Evolutionary conservation across 1,140 invertebrate genomes (phyloP), one percentile per base, ranked within the genome.

Genomic region (Ceratitis capitata): DNA sequence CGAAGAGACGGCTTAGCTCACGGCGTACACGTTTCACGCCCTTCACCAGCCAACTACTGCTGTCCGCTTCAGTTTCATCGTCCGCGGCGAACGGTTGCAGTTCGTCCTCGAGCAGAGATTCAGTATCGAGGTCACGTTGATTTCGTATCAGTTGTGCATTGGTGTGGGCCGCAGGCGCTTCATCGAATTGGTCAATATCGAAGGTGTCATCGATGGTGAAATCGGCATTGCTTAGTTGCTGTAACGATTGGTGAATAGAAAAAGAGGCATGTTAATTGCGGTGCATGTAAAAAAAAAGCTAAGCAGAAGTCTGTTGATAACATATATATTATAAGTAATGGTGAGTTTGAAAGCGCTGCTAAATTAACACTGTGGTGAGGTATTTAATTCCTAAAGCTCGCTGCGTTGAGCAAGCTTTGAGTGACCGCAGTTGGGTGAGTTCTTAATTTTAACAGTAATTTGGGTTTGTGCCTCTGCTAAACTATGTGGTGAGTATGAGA

Each of bases 11-110:
- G 0, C 84, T 85, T 16, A 92, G 84, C 26, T 89, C 89, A 49
- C 90, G 89, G 23, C 89, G 89, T 7, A 92, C 90, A 0, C 91
- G 88, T 10, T 86, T 86, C 9, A 90, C 86, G 12, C 88, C 85
- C 51, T 87, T 74, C 61, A 85, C 78, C 29, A 90, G 86, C 90
- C 89, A 91, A 19, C 87, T 88, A 4, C 56, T 19, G 29, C 26
- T 85, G 23, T 82, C 74, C 10, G 56, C 35, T 3, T 82, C 85
- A 12, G 16, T 4, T n/a, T 84, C 84, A 3, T 86, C 82, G 12
- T 74, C 64, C 6, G 69, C 39, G 4, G 35, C 69, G 35, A 82
- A 56, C 78, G 58, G 85, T 85, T 26, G 83, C 1, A 84, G 47
- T 14, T 87, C 86, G 0, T 87, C 87, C 10, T 87, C 85, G 51